Conservation (phyloP, 2,797 vertebrate species). For the Micropoecilia bifurca region DNA sequence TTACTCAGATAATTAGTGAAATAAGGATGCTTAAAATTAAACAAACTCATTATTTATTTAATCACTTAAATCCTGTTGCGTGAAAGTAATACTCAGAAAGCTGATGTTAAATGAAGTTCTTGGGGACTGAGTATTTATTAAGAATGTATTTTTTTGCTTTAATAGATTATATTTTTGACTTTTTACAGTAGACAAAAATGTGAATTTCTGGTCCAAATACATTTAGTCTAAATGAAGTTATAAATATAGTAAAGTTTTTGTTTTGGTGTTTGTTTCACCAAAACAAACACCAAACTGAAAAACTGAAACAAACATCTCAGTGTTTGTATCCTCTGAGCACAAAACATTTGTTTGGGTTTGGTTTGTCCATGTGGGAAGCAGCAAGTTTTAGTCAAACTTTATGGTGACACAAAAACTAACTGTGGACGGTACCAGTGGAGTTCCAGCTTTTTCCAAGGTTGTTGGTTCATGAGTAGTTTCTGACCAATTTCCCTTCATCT, state of each 20-base stretch:
- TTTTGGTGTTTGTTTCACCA: neutral
- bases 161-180: neutral
- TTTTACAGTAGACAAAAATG: neutral
- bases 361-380: neutral
- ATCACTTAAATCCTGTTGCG: neutral
- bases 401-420: neutral
- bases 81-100: neutral
- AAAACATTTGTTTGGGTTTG: neutral
- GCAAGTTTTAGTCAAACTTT: neutral
- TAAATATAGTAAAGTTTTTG: neutral
- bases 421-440: neutral
- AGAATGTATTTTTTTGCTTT: neutral
- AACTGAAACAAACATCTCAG: no score
- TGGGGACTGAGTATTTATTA: neutral
- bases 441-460: neutral
- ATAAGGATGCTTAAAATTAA: neutral
- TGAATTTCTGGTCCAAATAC: neutral
- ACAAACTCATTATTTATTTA: neutral
- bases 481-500: neutral
- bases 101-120: neutral
- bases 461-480: neutral
- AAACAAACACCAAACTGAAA: no score
- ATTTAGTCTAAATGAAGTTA: neutral
- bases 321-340: no score
- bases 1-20: slow-evolving; percentile 4